Evolutionary conservation across 2,797 vertebrate genomes (phyloP).

Genomic region (Hemitrygon akajei): DNA sequence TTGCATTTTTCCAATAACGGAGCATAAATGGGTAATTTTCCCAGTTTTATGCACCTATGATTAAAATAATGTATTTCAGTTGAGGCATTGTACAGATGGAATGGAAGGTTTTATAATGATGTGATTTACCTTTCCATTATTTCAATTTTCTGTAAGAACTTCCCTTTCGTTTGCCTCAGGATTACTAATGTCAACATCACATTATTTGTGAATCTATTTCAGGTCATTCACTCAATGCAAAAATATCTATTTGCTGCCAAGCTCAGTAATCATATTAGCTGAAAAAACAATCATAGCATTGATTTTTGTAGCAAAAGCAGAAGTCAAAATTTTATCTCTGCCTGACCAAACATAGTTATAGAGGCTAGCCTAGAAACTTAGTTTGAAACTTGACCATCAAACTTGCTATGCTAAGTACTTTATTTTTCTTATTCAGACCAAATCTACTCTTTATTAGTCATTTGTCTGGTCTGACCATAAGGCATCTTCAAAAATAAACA

Average conservation of each 20-base stretch:
- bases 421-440: not conserved
- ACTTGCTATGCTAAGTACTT: not conserved
- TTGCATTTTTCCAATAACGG: not conserved
- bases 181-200: not conserved
- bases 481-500: not conserved
- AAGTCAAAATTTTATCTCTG: not conserved
- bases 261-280: not conserved
- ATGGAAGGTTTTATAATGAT: not conserved
- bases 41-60: not conserved
- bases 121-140: not conserved
- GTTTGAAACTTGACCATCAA: not conserved
- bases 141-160: not conserved
- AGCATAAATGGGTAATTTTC: not conserved
- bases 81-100: not conserved
- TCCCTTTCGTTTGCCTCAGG: not conserved
- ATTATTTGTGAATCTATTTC: slow-evolving; percentile 6
- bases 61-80: not conserved
- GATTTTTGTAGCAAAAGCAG: not conserved
- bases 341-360: not conserved
- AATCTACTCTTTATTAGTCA: not conserved
- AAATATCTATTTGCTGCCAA: not conserved
- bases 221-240: not conserved
- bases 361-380: not conserved
- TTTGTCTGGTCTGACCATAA: not conserved
- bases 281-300: not conserved